Conservation (phyloP, 2,888 invertebrate species). For the Mylabris sibirica region DNA sequence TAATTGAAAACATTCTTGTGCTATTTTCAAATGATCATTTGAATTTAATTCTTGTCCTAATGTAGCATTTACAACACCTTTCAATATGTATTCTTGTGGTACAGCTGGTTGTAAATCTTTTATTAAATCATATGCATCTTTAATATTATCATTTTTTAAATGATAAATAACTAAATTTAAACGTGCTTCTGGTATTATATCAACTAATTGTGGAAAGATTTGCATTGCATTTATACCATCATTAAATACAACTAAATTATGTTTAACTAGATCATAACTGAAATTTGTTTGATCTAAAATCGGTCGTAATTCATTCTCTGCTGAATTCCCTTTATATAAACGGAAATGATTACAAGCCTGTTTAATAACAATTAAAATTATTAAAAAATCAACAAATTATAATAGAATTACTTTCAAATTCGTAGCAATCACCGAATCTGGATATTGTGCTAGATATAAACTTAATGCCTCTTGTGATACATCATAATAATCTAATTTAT, state of each 20-base stretch:
- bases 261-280: constrained; percentile 91
- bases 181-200: constrained; percentile 95
- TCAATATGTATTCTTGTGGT: constrained; percentile 94
- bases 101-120: constrained; percentile 92
- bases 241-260: constrained; percentile 94
- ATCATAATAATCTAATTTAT: constrained; percentile 98
- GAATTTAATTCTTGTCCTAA: constrained; percentile 92
- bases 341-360: constrained; percentile 82
- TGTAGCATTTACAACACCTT: constrained; percentile 94
- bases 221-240: constrained; percentile 94
- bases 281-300: constrained; percentile 79
- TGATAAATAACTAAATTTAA: constrained; percentile 95
- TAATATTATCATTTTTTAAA: constrained; percentile 85
- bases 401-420: constrained; percentile 80
- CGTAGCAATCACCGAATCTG: constrained; percentile 93
- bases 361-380: constrained; percentile 19
- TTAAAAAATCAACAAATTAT: neutral
- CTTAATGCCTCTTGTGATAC: constrained; percentile 97
- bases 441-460: constrained; percentile 88
- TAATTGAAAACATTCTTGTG: constrained; percentile 95
- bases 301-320: constrained; percentile 88
- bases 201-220: constrained; percentile 86
- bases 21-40: constrained; percentile 90
- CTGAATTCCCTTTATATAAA: constrained; percentile 92
- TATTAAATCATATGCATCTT: constrained; percentile 87